Evolutionary conservation across 64 coral and sea anemone species (phyloP), one percentile per base, ranked within the genome.

Genomic region (Pocillopora damicornis): DNA sequence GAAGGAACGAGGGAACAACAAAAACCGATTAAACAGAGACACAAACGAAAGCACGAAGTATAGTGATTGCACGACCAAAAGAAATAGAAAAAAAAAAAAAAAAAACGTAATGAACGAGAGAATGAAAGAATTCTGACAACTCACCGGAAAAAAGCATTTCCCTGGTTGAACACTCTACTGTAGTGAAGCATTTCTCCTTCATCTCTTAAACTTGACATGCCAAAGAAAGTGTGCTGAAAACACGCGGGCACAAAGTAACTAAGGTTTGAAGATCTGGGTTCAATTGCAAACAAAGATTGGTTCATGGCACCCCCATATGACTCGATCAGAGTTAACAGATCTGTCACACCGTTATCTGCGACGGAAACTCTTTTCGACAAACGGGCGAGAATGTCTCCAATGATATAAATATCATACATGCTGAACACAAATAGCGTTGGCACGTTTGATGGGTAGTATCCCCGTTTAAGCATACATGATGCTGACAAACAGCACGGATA

Each of bases 171-270:
- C 22, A 72, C 14, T 68, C 38, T 71, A 22, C 22, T 73, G 81
- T 85, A 85, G 8, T 85, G 64, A 15, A 85, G 35, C 51, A 59
- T 20, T 10, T 65, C 81, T 14, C 65, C 81, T 58, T 85, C 14
- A 5, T 85, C 81, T 85, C 81, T 71, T 25, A 85, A 85, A 26
- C 81, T 85, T 13, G 81, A 85, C 81, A 85, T 85, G n/a, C 64
- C 58, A 38, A 85, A 85, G 37, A 57, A 73, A 18, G 81, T 72
- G 68, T 85, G 81, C 22, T 85, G 81, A 85, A 85, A 85, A 85
- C 81, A 85, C 20, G 81, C 64, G 2, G 64, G 81, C 7, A 85
- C 65, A 66, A 85, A 85, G 71, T 72, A 73, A 37, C 81, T 85
- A 8, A 85, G 5, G 11, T 85, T 85, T 42, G 81, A 23, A 4